Evolutionary conservation across 2,888 invertebrate species (phyloP), one percentile per base, ranked within the genome.

Genomic region (Pyrochroa serraticornis): DNA sequence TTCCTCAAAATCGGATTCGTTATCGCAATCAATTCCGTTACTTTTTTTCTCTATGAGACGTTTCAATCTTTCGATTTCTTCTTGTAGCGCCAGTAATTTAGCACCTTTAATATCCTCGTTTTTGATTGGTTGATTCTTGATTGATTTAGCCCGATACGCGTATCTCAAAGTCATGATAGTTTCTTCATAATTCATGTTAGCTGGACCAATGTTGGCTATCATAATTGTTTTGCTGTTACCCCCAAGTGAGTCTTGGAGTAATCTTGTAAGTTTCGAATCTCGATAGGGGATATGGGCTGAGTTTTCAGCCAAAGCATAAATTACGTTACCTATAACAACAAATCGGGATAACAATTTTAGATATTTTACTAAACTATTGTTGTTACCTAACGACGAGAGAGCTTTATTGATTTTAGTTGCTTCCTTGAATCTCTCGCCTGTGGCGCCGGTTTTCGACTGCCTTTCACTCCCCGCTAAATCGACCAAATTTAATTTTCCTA

Each of bases 91-190:
- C 73, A 97, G 85, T 31, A 80, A 82, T 75, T 98, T 87, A 13
- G 98, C 97, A 80, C 99, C 98, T 80, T 99, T 98, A 34, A 98
- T 97, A 84, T 99, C 98, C 80, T 99, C 98, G 81, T 99, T 99
- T 75, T 98, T 94, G 67, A 94, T 90, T 12, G 99, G 98, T 79
- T 95, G 94, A 82, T 99, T 99, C 84, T 97, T 97, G 71, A 99
- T 99, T 67, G 95, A 95, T 83, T 99, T 99, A 8, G 99, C 99
- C 41, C 98, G 84, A 77, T 94, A 95, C 1, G 98, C 95, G 80
- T 99, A 97, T 9, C 60, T 85, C 62, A 98, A 82, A n/a, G 98
- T 98, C 32, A 95, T 95, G 68, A 97, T 82, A 1, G 96, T 95
- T 82, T 98, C 99, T 73, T 99, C 99, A 81, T 94, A 97, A 82